phyloP scores from a whole-genome alignment of 1,140 invertebrate species.

The Zaprionus tsacasi region DNA sequence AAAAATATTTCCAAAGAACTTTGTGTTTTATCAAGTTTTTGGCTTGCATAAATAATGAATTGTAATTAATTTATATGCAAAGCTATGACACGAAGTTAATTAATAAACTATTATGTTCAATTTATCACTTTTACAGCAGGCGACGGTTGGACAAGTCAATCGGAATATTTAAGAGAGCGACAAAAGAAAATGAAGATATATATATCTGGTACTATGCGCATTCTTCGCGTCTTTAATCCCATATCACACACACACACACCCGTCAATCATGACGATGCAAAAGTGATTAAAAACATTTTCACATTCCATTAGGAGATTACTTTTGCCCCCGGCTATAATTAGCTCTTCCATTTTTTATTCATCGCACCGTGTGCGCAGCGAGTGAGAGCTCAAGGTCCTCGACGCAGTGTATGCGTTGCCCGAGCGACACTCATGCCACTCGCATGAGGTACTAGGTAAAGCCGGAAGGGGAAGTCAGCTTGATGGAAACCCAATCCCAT shows the following conservation, averaged over 20 bases:
- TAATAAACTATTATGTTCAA: neutral
- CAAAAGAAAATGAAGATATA: too few species aligned
- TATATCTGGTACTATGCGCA: too few species aligned
- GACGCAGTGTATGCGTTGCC: neutral
- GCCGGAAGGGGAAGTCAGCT: neutral
- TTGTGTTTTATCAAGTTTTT: constrained; percentile 3
- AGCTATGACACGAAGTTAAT: neutral
- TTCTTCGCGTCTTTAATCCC: neutral
- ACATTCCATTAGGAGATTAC: neutral
- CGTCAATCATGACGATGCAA: neutral
- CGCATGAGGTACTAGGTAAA: neutral
- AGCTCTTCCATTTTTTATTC: neutral
- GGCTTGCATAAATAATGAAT: constrained; percentile 3
- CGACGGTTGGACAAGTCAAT: neutral
- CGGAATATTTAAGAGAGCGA: neutral
- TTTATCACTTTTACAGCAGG: neutral
- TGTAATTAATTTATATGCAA: constrained; percentile 4
- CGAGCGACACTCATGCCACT: neutral
- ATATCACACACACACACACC: neutral
- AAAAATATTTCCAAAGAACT: neutral
- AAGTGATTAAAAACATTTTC: neutral
- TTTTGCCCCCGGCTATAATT: neutral
- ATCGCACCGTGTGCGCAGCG: neutral
- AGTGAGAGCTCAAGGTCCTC: neutral
- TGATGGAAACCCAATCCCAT: too few species aligned